phyloP scores from a whole-genome alignment of 2,797 vertebrate genomes.

The Coregonus sp. region DNA sequence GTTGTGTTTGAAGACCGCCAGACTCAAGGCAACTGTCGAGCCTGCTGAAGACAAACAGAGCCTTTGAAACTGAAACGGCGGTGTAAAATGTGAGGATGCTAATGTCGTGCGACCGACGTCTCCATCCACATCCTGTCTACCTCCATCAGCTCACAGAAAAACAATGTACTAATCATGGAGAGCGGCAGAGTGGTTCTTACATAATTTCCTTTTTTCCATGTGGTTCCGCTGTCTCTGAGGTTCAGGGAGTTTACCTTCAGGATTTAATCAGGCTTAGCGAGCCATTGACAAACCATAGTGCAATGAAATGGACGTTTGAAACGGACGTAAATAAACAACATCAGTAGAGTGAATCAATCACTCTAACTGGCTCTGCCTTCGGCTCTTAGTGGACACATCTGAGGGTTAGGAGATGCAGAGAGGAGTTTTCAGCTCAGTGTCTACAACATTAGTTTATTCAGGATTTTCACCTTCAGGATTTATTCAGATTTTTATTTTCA shows the following conservation, averaged over 20 bases:
- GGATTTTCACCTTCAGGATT: background rate
- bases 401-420: background rate
- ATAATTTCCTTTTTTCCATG: constrained; percentile 44
- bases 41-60: constrained; percentile 5
- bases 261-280: background rate
- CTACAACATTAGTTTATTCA: background rate
- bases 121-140: constrained; percentile 28
- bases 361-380: constrained; percentile 29
- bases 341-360: constrained; percentile 48
- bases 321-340: constrained; percentile 8
- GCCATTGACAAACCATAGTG: constrained; percentile 15
- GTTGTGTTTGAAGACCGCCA: constrained; percentile 41
- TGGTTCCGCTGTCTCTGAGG: constrained; percentile 2
- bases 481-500: background rate
- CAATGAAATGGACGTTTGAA: constrained; percentile 20
- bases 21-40: constrained; percentile 30
- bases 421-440: background rate
- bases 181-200: constrained; percentile 14
- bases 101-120: constrained; percentile 41
- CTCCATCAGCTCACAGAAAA: constrained; percentile 25
- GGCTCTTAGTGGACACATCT: constrained; percentile 19
- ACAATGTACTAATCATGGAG: constrained; percentile 39
- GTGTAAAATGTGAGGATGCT: constrained; percentile 18
- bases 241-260: too few relatives aligned
- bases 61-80: constrained; percentile 46